A percentile compares a stretch with the other conserved stretches of the same genome.
These are phyloP conservation scores for Chrosomus eos DNA, from an alignment of 2,797 vertebrate genomes.

Conservation along the genomic window DNA sequence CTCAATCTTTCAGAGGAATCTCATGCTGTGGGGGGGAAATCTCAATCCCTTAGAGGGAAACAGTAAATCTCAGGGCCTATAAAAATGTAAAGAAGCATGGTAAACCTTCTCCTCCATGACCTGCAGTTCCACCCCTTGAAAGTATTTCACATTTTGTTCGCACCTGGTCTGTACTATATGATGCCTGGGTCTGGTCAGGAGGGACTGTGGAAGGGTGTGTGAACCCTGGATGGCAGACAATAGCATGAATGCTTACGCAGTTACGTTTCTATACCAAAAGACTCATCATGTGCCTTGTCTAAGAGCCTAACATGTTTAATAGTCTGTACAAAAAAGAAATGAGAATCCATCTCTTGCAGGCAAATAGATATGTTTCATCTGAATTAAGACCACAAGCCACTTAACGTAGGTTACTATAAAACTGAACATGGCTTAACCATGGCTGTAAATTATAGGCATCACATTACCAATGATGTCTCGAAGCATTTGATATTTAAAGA, in stretches of 20 bases:
- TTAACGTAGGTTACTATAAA: constrained; percentile 41
- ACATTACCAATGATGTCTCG: constrained; percentile 44
- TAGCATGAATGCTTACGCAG: constrained; percentile 5
- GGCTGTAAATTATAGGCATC: constrained; percentile 55
- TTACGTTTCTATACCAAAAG: neutral
- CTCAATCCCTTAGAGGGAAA: constrained; percentile 43
- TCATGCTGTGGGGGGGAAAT: constrained; percentile 12
- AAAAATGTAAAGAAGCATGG: constrained; percentile 57
- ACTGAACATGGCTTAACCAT: constrained; percentile 47
- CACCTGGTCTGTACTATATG: constrained; percentile 65
- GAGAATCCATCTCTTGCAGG: neutral
- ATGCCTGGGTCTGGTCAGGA: constrained; percentile 47
- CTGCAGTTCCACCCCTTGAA: constrained; percentile 60
- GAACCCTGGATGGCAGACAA: constrained; percentile 17
- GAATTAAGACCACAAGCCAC: constrained; percentile 63
- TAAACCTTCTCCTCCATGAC: constrained; percentile 64
- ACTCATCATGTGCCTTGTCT: neutral
- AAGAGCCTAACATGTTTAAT: neutral
- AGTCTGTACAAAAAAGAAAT: neutral
- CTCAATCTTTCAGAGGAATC: constrained; percentile 32
- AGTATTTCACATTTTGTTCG: constrained; percentile 57
- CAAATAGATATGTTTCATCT: constrained; percentile 44
- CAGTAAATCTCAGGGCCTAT: constrained; percentile 64
- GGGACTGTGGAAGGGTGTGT: constrained; percentile 34
- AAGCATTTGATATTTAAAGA: constrained; percentile 50